Conservation (phyloP, 2,113 vertebrate genomes). For the Actenoides lindsayi region DNA sequence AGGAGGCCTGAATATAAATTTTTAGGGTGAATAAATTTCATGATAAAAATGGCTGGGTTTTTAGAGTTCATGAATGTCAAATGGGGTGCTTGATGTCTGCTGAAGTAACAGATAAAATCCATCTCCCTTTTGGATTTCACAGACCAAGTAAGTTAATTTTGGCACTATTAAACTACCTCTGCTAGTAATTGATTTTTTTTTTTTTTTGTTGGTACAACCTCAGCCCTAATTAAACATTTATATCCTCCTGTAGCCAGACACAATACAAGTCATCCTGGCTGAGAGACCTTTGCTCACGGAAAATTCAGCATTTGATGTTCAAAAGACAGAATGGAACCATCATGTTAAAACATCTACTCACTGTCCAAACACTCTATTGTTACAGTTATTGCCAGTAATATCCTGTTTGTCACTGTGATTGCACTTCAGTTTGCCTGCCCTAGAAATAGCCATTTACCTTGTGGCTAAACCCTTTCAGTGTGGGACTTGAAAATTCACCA, state of each 20-base stretch:
- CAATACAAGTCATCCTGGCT: slow-evolving; percentile 29
- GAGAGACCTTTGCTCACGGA: slow-evolving; percentile 26
- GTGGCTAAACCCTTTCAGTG: neutral
- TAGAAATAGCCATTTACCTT: neutral
- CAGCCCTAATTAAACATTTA: slow-evolving; percentile 10
- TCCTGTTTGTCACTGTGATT: slow-evolving; percentile 53
- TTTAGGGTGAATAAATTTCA: neutral
- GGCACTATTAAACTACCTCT: neutral
- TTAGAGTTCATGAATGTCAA: neutral
- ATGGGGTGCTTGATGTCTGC: neutral
- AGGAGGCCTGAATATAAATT: neutral
- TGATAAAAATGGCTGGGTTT: neutral
- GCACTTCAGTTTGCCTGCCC: neutral
- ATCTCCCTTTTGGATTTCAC: neutral
- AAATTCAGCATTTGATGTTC: slow-evolving; percentile 29
- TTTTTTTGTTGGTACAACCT: neutral
- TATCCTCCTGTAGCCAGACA: neutral
- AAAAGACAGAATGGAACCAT: neutral
- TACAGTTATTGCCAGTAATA: slow-evolving; percentile 35
- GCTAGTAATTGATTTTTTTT: neutral
- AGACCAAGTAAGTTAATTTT: neutral
- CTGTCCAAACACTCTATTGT: slow-evolving; percentile 61
- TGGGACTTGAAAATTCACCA: neutral
- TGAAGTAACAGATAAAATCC: neutral
- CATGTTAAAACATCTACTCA: neutral